A percentile compares a stretch with the other conserved stretches of the same genome.
These are phyloP conservation scores for Caiman crocodilus DNA, from an alignment of 2,797 vertebrate species.

Conservation along the genomic window DNA sequence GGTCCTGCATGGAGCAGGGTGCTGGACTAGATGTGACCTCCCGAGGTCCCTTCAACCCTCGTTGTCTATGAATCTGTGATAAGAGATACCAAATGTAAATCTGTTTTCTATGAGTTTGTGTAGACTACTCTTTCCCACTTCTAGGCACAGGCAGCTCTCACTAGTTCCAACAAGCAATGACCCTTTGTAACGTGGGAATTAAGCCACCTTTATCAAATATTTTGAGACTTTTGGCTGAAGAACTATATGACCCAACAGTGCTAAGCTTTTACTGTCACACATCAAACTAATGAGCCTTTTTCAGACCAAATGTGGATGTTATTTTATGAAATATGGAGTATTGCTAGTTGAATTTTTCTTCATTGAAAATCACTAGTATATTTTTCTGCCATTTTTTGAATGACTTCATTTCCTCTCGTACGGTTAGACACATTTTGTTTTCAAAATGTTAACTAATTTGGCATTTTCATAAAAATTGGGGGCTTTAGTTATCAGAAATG, in stretches of 20 bases:
- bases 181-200: not conserved
- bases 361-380: not conserved
- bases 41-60: too few species aligned
- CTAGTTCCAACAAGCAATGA: not conserved
- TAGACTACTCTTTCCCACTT: not conserved
- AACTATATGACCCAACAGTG: not conserved
- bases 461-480: too few species aligned
- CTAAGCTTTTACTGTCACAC: not conserved
- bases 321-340: not conserved
- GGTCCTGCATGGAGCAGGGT: too few species aligned
- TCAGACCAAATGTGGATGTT: not conserved
- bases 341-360: not conserved
- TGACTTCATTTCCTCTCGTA: too few species aligned
- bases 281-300: not conserved
- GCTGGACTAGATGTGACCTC: too few species aligned
- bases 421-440: not conserved
- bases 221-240: not conserved
- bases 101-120: not conserved
- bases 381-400: too few species aligned
- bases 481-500: too few species aligned
- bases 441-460: not conserved
- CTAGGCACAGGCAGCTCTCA: not conserved
- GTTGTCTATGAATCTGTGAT: too few species aligned
- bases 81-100: not conserved
- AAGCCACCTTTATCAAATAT: not conserved